A percentile compares a stretch with the other conserved stretches of the same genome.
Evolutionary conservation across 30 jellyfish, hydroid and myxozoan genomes (phyloP).

Genomic region (Aurelia coerulea): DNA sequence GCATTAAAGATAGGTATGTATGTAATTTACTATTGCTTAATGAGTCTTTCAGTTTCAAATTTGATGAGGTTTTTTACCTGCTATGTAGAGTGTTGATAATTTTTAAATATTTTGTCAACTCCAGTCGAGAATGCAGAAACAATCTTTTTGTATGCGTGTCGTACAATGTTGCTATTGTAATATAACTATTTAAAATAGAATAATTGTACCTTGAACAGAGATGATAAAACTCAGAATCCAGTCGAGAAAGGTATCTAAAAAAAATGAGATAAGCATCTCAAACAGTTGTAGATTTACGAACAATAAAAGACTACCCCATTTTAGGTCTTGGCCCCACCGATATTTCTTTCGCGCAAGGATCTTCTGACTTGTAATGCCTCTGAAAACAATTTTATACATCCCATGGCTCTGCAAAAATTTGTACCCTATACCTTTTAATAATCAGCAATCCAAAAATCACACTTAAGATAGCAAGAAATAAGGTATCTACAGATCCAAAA

Average conservation of each 20-base stretch:
- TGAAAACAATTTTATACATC: not conserved
- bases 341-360: not conserved
- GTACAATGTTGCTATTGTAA: no score
- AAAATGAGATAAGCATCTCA: not conserved
- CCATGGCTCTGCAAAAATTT: not conserved
- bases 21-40: no score
- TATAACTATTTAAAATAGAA: no score
- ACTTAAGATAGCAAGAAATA: not conserved
- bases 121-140: not conserved
- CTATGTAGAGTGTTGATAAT: not conserved
- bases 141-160: no score
- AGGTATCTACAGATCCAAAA: not conserved
- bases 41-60: not conserved
- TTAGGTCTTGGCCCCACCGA: constrained; percentile 26
- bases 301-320: not conserved
- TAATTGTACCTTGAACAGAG: no score
- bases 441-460: not conserved
- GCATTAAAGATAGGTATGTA: constrained; percentile 85
- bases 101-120: not conserved
- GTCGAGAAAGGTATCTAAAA: not conserved
- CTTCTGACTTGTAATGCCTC: not conserved
- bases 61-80: not conserved
- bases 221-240: no score
- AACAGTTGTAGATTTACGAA: not conserved
- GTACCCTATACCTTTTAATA: not conserved